Evolutionary conservation across 2,113 vertebrate species (phyloP), one percentile per base, ranked within the genome.

Genomic region (Astatotilapia flaviijosephi): DNA sequence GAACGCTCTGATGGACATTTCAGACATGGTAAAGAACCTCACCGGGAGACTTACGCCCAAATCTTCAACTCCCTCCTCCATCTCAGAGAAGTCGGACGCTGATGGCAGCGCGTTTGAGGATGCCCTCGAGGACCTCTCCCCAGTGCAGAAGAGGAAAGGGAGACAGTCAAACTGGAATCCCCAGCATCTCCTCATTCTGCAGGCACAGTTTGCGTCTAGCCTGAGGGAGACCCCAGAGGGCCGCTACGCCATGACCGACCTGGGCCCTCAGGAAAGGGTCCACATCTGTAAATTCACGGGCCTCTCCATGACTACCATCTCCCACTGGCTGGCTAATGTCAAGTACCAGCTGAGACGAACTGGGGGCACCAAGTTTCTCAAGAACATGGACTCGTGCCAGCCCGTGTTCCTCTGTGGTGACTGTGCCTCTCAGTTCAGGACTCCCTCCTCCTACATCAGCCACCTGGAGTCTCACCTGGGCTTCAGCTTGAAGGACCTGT

Each of bases 371-470:
- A 99, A 99, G 93, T 99, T 99, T 97, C 97, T 99, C 95, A 99
- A 99, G 97, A 99, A 99, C 96, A 97, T 99, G 91, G 99, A 99
- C 96, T 99, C 98, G 31, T 98, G 99, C 92, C 99, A 99, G 94
- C 99, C 99, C 82, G 97, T 99, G 96, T 99, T 99, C 96, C 98
- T 99, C 96, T 99, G 99, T 96, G 98, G 98, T 94, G 99, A 99
- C 97, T 99, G 99, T 97, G 98, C 99, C 96, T 99, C 99, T 96
- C 99, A 99, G 96, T 99, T 99, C 97, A 98, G 98, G 97, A 99
- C 98, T 99, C 98, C 99, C 95, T 97, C 98, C 93, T 97, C 98
- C 8, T 99, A 99, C 93, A 98, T 99, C 95, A 95, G 94, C 96
- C 99, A 99, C 96, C 97, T 99, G 97, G 99, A 99, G 97, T 98